These are phyloP conservation scores for Phoeniculus purpureus DNA, from an alignment of 2,797 vertebrate genomes.

Conservation along the genomic window DNA sequence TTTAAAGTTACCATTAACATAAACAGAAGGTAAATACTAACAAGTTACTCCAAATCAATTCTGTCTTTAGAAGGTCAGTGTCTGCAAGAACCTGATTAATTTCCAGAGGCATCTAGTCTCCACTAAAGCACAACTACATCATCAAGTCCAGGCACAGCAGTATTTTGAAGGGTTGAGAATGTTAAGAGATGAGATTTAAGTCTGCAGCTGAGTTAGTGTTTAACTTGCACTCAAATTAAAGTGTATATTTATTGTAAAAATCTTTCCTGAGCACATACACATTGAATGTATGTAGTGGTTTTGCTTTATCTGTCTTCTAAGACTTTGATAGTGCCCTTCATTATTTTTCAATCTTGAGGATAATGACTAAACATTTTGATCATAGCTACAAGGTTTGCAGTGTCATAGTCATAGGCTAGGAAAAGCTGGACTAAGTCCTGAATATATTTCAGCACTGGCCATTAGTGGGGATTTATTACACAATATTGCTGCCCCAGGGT, in stretches of 20 bases:
- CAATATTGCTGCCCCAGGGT: not conserved
- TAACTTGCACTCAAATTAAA: not conserved
- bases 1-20: not conserved
- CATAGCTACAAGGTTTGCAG: not conserved
- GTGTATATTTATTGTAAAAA: not conserved
- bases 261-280: not conserved
- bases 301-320: not conserved
- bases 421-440: not conserved
- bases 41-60: not conserved
- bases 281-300: not conserved
- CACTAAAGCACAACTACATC: not conserved
- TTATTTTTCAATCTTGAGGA: not conserved
- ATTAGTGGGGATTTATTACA: not conserved
- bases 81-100: fast-evolving
- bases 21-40: not conserved
- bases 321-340: not conserved
- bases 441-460: not conserved
- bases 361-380: not conserved
- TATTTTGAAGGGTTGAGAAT: not conserved
- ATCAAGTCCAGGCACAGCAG: not conserved
- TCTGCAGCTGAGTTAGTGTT: not conserved
- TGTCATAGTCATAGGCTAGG: not conserved
- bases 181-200: not conserved
- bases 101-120: not conserved
- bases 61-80: not conserved